These are phyloP conservation scores for Poecilia latipinna DNA, from an alignment of 2,113 vertebrate genomes.

Conservation along the genomic window DNA sequence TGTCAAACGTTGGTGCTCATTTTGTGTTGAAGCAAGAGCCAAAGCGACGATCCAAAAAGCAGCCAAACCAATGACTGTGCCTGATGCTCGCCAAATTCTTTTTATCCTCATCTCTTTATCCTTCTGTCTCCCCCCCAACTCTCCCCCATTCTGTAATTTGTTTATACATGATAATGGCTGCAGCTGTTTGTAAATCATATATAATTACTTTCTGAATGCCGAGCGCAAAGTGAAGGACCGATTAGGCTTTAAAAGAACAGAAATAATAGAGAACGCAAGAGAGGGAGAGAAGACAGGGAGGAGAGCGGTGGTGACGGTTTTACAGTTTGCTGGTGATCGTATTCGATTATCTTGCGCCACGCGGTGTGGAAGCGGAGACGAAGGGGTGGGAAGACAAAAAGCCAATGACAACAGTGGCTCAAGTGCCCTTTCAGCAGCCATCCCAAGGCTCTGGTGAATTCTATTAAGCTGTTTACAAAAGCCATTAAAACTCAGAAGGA, in stretches of 20 bases:
- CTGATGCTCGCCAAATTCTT: constrained; percentile 54
- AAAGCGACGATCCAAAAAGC: constrained; percentile 61
- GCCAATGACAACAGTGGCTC: constrained; percentile 56
- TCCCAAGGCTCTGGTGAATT: constrained; percentile 57
- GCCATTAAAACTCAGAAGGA: constrained; percentile 59
- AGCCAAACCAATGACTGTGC: constrained; percentile 51
- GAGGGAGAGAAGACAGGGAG: background rate
- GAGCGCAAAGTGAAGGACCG: constrained; percentile 48
- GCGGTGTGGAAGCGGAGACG: constrained; percentile 39
- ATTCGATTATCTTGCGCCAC: constrained; percentile 50
- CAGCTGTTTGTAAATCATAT: constrained; percentile 78
- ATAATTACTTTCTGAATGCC: constrained; percentile 72
- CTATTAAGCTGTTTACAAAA: constrained; percentile 67
- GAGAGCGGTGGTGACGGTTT: constrained; percentile 24
- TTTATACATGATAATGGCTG: constrained; percentile 70
- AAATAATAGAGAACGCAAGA: constrained; percentile 31
- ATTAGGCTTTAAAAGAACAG: constrained; percentile 52
- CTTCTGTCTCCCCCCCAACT: background rate
- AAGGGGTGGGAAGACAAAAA: constrained; percentile 24
- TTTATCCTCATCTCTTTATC: constrained; percentile 58
- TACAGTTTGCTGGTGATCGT: constrained; percentile 59
- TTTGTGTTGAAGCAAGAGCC: constrained; percentile 56
- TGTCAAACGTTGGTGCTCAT: constrained; percentile 44
- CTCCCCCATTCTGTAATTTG: constrained; percentile 59
- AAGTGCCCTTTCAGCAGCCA: constrained; percentile 50